Evolutionary conservation across 1,140 invertebrate genomes (phyloP), one percentile per base, ranked within the genome.

Genomic region (Drosophila pandora): DNA sequence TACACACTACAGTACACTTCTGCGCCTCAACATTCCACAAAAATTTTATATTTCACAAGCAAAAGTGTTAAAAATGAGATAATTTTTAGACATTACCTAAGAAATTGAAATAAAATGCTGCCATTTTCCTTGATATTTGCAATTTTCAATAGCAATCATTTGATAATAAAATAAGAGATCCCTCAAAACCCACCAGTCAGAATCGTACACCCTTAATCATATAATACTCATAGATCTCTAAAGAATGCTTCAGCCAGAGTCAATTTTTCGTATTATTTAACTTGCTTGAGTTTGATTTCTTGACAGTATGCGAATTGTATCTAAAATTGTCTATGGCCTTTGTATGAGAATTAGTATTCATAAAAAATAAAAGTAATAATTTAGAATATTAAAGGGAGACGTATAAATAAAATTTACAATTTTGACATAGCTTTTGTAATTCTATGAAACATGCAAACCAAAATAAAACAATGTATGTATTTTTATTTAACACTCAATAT

Each of bases 351-450:
- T 73, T 21, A 54, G 37, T 22, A 64, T 12, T 28, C 25, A 28
- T n/a, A 68, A 52, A 67, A 70, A 63, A 2, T 49, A 32, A 8
- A 23, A 55, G 39, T 41, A 60, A 43, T 28, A 21, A 32, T 57
- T 32, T 45, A 52, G 62, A 67, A 41, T 63, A 73, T 63, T 55
- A 58, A 74, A 65, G 43, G 62, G 45, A 13, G 22, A 67, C 56
- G 48, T 50, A 60, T 55, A 87, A 75, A 73, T 45, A 50, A 78
- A 87, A 69, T 87, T 53, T 81, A 83, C 79, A 82, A 76, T 45
- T 61, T 82, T 68, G 41, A 34, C 45, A 63, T 79, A 83, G 83
- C 83, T 88, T 87, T 87, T 87, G 67, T 88, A 87, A 79, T 62
- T 71, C 58, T 76, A 74, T 60, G 32, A 53, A 64, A 58, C 28